Evolutionary conservation across 2,888 invertebrate species (phyloP).

Genomic region (Apamea epomidion): DNA sequence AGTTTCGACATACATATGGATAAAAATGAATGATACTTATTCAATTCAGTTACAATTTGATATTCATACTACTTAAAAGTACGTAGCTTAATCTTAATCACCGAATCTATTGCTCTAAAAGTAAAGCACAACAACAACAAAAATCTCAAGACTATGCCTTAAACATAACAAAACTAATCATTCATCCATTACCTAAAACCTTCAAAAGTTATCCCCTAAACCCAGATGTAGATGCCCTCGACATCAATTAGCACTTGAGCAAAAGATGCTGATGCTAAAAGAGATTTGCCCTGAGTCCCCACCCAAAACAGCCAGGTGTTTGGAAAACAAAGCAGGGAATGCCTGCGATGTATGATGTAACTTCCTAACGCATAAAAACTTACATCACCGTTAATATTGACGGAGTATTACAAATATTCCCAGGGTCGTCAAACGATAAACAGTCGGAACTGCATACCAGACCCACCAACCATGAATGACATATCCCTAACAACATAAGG

Average conservation of each 20-base stretch:
- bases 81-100: neutral
- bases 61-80: neutral
- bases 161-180: neutral
- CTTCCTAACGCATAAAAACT: neutral
- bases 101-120: too few species aligned
- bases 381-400: neutral
- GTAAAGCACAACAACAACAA: too few species aligned
- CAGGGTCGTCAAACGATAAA: neutral
- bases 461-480: conserved; percentile 18
- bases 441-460: conserved; percentile 38
- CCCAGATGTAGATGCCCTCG: neutral
- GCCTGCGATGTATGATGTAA: neutral
- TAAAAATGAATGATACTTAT: neutral
- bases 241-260: neutral
- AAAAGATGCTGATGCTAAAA: neutral
- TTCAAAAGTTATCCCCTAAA: neutral
- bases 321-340: neutral
- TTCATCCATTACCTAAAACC: neutral
- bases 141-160: too few species aligned
- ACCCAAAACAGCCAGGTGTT: neutral
- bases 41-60: neutral
- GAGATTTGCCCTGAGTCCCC: neutral
- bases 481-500: conserved; percentile 33
- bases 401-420: conserved; percentile 6
- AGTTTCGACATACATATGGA: conserved; percentile 14